Conservation (phyloP, 2,113 vertebrate species). For the Pyrgilauda ruficollis region DNA sequence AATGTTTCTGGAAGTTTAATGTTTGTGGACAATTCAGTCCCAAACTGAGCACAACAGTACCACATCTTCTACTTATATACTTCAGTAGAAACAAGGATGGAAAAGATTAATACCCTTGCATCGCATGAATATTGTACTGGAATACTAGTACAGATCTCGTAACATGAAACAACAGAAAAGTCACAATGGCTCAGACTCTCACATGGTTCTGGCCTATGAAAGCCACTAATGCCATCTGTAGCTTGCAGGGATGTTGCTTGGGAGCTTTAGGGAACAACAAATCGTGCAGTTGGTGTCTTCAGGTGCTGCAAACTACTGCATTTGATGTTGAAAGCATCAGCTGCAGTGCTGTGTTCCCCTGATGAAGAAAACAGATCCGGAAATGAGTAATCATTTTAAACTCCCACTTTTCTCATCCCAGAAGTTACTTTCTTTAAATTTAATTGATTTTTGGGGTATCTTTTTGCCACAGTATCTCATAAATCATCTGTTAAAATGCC, state of each 20-base stretch:
- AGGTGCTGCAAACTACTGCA: background rate
- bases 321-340: background rate
- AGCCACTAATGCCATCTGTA: constrained; percentile 15
- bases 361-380: constrained; percentile 47
- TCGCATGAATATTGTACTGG: constrained; percentile 13
- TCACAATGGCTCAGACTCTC: background rate
- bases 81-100: constrained; percentile 14
- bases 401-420: background rate
- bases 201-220: background rate
- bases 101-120: constrained; percentile 56
- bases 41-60: background rate
- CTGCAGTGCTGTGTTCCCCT: background rate
- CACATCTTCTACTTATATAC: constrained; percentile 3
- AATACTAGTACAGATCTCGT: background rate
- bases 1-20: constrained; percentile 37
- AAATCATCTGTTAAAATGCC: constrained; percentile 11
- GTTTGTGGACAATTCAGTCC: background rate
- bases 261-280: background rate
- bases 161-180: constrained; percentile 27
- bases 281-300: background rate
- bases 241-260: background rate
- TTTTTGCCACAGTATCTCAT: background rate
- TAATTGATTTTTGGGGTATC: background rate
- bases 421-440: background rate
- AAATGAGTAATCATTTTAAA: background rate